These are phyloP conservation scores for Pseudocheirus occidentalis DNA, from an alignment of 2,797 vertebrate species.

Conservation along the genomic window DNA sequence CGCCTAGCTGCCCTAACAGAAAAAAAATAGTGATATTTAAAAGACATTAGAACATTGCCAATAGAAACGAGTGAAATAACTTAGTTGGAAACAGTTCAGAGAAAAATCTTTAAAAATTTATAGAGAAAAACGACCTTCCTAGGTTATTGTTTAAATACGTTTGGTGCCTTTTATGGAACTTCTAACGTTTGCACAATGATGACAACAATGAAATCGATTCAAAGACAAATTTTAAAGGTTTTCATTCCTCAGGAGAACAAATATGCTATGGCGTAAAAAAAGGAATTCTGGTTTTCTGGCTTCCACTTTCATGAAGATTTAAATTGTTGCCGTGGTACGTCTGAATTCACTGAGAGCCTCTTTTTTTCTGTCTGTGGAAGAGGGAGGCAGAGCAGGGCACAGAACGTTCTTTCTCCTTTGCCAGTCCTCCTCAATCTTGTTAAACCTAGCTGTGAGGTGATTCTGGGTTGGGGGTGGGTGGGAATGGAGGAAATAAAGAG, in stretches of 20 bases:
- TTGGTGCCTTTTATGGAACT: not conserved
- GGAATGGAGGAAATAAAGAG: not conserved
- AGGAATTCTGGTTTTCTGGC: not conserved
- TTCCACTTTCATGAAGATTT: not conserved
- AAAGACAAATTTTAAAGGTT: not conserved
- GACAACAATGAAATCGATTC: not conserved
- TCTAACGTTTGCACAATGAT: not conserved
- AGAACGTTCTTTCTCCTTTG: not conserved
- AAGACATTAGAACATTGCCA: not conserved
- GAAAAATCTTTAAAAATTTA: not conserved
- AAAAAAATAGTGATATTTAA: not conserved
- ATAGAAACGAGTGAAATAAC: not conserved
- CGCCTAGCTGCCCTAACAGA: not conserved
- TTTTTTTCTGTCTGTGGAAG: not conserved
- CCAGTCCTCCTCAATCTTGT: not conserved
- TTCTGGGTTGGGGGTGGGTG: not conserved
- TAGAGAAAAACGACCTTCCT: not conserved
- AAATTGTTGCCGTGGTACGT: not conserved
- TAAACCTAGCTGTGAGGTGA: not conserved
- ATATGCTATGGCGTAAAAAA: not conserved
- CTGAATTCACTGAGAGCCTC: not conserved
- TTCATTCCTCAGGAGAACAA: not conserved
- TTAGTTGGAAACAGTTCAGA: not conserved
- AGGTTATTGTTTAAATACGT: not conserved
- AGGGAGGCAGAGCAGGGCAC: not conserved